Evolutionary conservation across 2,888 invertebrate species (phyloP), one percentile per base, ranked within the genome.

Genomic region (Prenolepis imparis): DNA sequence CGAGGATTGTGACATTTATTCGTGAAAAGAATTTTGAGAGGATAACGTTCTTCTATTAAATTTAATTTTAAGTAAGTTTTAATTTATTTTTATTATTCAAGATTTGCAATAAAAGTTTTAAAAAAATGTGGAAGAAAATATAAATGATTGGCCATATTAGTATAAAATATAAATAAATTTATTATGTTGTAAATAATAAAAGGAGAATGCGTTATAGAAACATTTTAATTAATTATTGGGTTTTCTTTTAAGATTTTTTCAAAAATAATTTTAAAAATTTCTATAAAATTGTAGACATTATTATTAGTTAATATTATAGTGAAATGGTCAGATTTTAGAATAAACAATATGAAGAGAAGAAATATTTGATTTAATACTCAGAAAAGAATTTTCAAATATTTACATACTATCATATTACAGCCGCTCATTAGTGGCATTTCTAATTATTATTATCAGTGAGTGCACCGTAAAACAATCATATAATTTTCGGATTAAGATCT

Each of bases 401-500:
- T 36, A 64, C n/a, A 12, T 24, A 1, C 8, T 24, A 21, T 21
- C n/a, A 28, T 28, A 21, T 21, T 39, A n/a, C 8, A 24, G 18
- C 18, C 18, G 4, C 11, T 2, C 28, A 11, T 67, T 77, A 15
- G 28, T 48, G 15, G 57, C 41, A 67, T 68, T n/a, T 73, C 81
- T 18, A 12, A 39, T 67, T 57, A 21, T 72, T 57, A 21, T 72
- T 70, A 73, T 84, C 67, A 80, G 55, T 44, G n/a, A 61, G 15
- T 28, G 70, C 32, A 67, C 72, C 84, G 5, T 59, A 84, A 67
- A 0, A 6, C 6, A 24, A 18, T 61, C 61, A 21, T 59, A 55
- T 68, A 39, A 61, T 78, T 74, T 74, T 32, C n/a, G 24, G 9
- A 21, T 32, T 3, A 84, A 75, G 85, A 82, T 81, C 83, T 89